Evolutionary conservation across 2,113 vertebrate species (phyloP), one percentile per base, ranked within the genome.

Genomic region (Sorex araneus): DNA sequence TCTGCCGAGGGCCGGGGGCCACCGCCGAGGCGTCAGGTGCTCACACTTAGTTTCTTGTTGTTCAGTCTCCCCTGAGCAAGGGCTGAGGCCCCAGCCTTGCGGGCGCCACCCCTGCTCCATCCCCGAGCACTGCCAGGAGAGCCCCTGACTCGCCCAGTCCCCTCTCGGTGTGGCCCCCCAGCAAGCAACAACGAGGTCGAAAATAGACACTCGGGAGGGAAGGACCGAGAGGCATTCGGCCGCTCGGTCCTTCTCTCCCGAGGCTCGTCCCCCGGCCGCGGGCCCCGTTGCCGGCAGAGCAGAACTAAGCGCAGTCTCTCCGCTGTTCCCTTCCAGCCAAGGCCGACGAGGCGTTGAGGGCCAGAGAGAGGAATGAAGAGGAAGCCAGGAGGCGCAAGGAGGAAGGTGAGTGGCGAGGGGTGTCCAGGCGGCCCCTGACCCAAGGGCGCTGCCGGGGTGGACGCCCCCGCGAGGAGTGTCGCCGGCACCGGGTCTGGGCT

Each of bases 271-370:
- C 89, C 81, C 89, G 13, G 40, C 60, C 43, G 70, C 11, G 90
- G 23, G 81, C 91, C 67, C 84, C 34, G 69, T 43, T 70, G 64
- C 64, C 6, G 34, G 32, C 50, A 0, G 12, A 5, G 30, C 78
- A 15, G 74, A 50, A 78, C 57, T 66, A 69, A 94, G 0, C 79
- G 30, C 28, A 60, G 63, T 10, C 45, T 18, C 95, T n/a, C 50
- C 32, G 23, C 89, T 95, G 93, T 87, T 96, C 94, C 96, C 89
- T 96, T 98, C 60, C 75, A 99, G 99, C 99, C 54, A 99, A 99
- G 98, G 99, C 99, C 28, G 99, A 99, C 66, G 99, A 99, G 97
- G 99, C 97, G 0, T 87, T 99, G 90, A 99, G 98, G 96, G 99
- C 99, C 89, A 99, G 99, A 97, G 98, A 99, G 95, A 99, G 98